phyloP scores from a whole-genome alignment of 2,113 vertebrate genomes.

The Oncorhynchus nerka region DNA sequence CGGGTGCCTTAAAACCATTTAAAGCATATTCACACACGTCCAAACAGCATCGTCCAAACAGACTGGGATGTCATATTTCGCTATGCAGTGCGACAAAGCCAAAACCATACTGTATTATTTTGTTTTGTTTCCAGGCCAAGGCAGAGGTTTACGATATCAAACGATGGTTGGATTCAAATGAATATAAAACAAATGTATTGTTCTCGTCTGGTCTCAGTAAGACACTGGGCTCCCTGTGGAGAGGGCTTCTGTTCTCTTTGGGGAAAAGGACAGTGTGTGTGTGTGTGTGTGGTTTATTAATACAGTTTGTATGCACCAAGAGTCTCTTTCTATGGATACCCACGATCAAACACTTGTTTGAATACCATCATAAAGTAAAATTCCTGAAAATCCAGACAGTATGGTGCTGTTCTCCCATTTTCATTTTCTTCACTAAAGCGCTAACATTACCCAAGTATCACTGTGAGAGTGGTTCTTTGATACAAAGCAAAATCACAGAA shows the following conservation, averaged over 20 bases:
- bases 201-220: neutral
- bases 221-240: neutral
- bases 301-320: neutral
- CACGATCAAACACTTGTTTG: neutral
- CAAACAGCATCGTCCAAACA: neutral
- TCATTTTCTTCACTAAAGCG: neutral
- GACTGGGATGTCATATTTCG: neutral
- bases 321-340: neutral
- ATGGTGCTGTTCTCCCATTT: neutral
- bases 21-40: neutral
- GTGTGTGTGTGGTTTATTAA: neutral
- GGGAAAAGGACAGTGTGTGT: neutral
- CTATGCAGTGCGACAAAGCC: slow-evolving; percentile 5
- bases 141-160: neutral
- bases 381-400: neutral
- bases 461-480: too few relatives aligned
- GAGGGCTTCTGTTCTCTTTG: neutral
- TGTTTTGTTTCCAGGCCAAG: neutral
- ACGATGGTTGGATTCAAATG: slow-evolving; percentile 4
- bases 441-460: neutral
- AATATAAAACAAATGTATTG: neutral
- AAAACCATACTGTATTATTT: neutral
- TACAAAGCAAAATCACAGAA: neutral
- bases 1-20: neutral
- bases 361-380: neutral